A percentile compares a stretch with the other conserved stretches of the same genome.
Evolutionary conservation across 2,888 invertebrate species (phyloP).

Genomic region (Pachycephus smyrnensis): DNA sequence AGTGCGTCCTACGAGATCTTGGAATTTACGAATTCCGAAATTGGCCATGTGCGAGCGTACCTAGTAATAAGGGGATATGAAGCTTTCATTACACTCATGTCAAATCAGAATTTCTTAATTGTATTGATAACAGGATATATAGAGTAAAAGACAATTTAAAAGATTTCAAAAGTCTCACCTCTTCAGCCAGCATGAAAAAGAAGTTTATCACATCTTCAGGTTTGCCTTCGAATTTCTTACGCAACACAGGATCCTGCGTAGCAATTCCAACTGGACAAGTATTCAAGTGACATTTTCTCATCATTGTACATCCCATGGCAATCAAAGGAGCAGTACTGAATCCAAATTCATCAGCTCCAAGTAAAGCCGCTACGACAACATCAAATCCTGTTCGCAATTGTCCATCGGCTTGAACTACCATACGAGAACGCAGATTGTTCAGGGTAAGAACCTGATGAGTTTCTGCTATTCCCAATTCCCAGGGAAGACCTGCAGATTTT

Average conservation of each 20-base stretch:
- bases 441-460: constrained; percentile 97
- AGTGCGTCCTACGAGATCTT: constrained; percentile 92
- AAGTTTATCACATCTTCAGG: constrained; percentile 98
- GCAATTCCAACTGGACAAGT: constrained; percentile 99
- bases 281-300: constrained; percentile 99
- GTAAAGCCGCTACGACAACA: constrained; percentile 92
- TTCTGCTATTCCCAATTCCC: constrained; percentile 98
- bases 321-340: constrained; percentile 99
- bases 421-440: constrained; percentile 92
- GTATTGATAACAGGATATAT: background rate
- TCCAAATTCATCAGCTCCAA: constrained; percentile 99
- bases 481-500: constrained; percentile 96
- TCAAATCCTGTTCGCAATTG: constrained; percentile 96
- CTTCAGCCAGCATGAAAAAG: constrained; percentile 97
- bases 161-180: constrained; percentile 72
- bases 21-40: constrained; percentile 88
- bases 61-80: constrained; percentile 62
- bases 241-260: constrained; percentile 95
- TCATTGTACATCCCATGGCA: constrained; percentile 99
- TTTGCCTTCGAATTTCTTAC: constrained; percentile 97
- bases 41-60: constrained; percentile 91
- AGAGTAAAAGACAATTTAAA: background rate
- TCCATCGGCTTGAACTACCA: constrained; percentile 96
- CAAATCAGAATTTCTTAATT: background rate
- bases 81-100: background rate